Evolutionary conservation across 2,888 invertebrate genomes (phyloP).

Genomic region (Idaea straminata): DNA sequence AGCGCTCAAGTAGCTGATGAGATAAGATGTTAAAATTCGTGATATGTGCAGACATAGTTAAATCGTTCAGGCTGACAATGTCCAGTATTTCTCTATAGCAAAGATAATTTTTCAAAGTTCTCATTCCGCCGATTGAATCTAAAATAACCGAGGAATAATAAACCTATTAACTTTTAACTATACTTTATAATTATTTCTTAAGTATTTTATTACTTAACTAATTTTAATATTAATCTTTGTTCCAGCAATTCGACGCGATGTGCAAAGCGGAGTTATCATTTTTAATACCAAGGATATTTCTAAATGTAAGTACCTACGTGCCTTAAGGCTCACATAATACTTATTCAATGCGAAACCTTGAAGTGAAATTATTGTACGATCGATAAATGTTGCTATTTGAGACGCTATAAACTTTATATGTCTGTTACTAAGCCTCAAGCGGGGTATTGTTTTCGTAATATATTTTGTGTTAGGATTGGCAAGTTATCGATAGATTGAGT

Average conservation of each 20-base stretch:
- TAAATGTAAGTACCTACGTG: slow-evolving; percentile 83
- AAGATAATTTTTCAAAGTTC: no score
- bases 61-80: no score
- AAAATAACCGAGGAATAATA: no score
- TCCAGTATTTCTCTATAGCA: no score
- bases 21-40: no score
- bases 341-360: background rate
- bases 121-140: no score
- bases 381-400: background rate
- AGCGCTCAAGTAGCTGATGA: no score
- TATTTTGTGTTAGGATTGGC: background rate
- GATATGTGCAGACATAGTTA: no score
- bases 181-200: no score
- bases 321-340: background rate
- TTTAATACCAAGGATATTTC: slow-evolving; percentile 84
- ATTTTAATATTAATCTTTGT: slow-evolving; percentile 40
- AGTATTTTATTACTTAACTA: no score
- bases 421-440: background rate
- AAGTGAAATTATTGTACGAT: background rate
- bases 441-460: background rate
- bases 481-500: background rate
- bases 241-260: slow-evolving; percentile 88
- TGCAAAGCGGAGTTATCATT: slow-evolving; percentile 89
- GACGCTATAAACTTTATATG: background rate
- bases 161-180: no score